Conservation (phyloP, 2,888 invertebrate species). For the Pegoplata infirma region DNA sequence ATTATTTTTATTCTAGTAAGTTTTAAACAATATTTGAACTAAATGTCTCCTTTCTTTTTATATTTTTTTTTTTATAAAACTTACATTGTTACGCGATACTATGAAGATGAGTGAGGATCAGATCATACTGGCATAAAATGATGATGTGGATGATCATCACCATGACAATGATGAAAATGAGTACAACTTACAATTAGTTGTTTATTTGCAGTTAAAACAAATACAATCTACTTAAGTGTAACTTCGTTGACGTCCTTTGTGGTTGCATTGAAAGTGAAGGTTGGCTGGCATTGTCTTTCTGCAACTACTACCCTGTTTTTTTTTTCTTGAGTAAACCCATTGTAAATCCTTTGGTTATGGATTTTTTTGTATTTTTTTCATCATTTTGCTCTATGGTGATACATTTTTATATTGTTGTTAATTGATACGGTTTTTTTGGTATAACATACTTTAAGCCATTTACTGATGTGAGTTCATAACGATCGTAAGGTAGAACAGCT, state of each 20-base stretch:
- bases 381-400: conserved; percentile 26
- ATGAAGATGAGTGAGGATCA: conserved; percentile 14
- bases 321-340: not conserved
- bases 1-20: no score
- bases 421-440: conserved; percentile 4
- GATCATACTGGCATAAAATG: conserved; percentile 13
- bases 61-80: not conserved
- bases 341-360: conserved; percentile 30
- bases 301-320: not conserved
- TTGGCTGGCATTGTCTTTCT: conserved; percentile 9
- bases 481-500: not conserved
- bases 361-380: no score
- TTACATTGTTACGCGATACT: conserved; percentile 39
- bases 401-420: conserved; percentile 13
- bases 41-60: no score
- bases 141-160: conserved; percentile 20
- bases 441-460: not conserved
- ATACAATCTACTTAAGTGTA: conserved; percentile 31
- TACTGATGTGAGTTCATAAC: not conserved
- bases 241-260: conserved; percentile 43
- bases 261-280: conserved; percentile 52
- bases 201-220: conserved; percentile 1
- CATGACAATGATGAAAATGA: conserved; percentile 23
- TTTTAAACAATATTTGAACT: no score
- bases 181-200: no score